Evolutionary conservation across 2,797 vertebrate genomes (phyloP), one percentile per base, ranked within the genome.

Genomic region (Galagoides demidoff): DNA sequence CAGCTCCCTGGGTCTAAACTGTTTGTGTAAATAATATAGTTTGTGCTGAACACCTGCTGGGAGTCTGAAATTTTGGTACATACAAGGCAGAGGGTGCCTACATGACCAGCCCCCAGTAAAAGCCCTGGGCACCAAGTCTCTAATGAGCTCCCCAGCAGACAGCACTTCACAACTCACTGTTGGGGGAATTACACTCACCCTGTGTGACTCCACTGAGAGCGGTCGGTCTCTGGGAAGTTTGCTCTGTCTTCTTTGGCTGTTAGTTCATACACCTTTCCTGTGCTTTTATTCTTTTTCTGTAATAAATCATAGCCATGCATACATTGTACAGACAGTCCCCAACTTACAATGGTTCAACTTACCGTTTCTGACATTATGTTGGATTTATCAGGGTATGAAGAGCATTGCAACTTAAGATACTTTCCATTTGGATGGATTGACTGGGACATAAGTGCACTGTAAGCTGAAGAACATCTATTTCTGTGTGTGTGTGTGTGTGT

Each of bases 11-110:
- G 34, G 19, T 31, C 84, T 84, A 82, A 71, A 55, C 11, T 55
- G 19, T 49, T 57, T 52, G 66, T 59, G 10, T 63, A 74, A 91
- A 78, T 7, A 45, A 10, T 70, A 29, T 81, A 52, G 83, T 43
- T 93, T 86, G 49, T 90, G 64, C n/a, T 87, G 70, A 90, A 76
- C 9, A 76, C 43, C 66, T 95, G 81, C 49, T 93, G 63, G 29
- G n/a, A 89, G 37, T 74, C 85, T 92, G 64, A 70, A 66, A 74
- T 74, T 90, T 73, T 78, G 25, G 16, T 31, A 39, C 10, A 13
- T 82, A 34, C 3, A 22, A 45, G 7, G 43, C 61, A 87, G 39
- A 81, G 52, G 34, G 12, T 61, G 45, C 19, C 39, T 59, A 4
- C 70, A 25, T 92, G 52, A 64, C 11, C 39, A 43, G 39, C 39